Percentiles rank a stretch among this genome's conserved stretches.
Conservation (phyloP, 2,888 invertebrate genomes). For the Amitus sp. region DNA sequence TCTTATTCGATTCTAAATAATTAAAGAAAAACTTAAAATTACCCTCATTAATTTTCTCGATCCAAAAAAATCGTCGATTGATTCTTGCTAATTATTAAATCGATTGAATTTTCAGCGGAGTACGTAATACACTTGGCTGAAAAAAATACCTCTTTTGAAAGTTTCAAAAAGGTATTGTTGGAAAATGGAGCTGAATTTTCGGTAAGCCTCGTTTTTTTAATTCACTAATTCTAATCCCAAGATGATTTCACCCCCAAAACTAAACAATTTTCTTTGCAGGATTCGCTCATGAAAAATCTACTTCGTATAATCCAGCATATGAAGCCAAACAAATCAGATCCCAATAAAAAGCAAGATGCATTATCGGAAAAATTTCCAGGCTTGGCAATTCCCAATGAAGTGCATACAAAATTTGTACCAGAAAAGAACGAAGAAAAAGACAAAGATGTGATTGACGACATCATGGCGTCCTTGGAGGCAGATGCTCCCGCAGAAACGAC, state of each 20-base stretch:
- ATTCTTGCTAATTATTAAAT: too few relatives aligned
- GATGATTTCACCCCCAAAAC: too few relatives aligned
- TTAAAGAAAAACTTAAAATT: neutral
- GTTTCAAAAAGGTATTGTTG: slow-evolving; percentile 85
- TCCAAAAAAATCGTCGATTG: neutral
- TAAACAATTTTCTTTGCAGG: slow-evolving; percentile 67
- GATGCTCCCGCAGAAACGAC: slow-evolving; percentile 72
- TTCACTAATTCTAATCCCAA: too few relatives aligned
- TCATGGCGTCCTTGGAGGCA: slow-evolving; percentile 88
- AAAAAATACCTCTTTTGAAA: slow-evolving; percentile 84
- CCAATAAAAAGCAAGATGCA: slow-evolving; percentile 67
- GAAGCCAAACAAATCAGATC: slow-evolving; percentile 71
- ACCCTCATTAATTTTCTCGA: neutral
- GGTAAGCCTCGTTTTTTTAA: too few relatives aligned
- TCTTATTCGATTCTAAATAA: too few relatives aligned
- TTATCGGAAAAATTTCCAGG: slow-evolving; percentile 82
- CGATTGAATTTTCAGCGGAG: slow-evolving; percentile 79
- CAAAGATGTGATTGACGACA: slow-evolving; percentile 75
- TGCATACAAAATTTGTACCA: slow-evolving; percentile 60
- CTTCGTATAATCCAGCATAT: slow-evolving; percentile 95
- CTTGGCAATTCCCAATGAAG: slow-evolving; percentile 82
- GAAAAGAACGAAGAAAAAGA: slow-evolving; percentile 43
- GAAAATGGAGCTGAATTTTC: slow-evolving; percentile 97
- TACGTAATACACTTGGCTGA: slow-evolving; percentile 96
- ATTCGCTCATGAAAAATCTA: slow-evolving; percentile 93